A percentile compares a stretch with the other conserved stretches of the same genome.
Evolutionary conservation across 2,797 vertebrate genomes (phyloP).

Genomic region (Odontamblyopus lacepedii): DNA sequence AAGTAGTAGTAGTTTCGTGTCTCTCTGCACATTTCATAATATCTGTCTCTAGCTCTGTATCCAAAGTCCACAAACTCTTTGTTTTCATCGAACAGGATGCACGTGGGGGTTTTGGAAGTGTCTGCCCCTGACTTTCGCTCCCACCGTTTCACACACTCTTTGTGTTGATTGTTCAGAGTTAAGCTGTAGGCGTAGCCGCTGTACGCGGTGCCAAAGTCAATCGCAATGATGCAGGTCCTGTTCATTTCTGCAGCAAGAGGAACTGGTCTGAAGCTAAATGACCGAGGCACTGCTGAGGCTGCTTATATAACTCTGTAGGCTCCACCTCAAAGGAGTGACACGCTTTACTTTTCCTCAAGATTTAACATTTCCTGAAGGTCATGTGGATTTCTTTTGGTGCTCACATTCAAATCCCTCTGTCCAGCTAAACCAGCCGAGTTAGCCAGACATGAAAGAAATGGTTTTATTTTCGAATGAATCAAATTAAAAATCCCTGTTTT

Average conservation of each 20-base stretch:
- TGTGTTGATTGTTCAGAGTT: neutral
- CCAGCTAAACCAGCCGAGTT: too few species aligned
- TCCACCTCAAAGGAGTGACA: neutral
- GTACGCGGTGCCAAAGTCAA: constrained; percentile 8
- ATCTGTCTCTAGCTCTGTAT: constrained; percentile 1
- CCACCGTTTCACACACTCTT: neutral
- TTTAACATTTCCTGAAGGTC: neutral
- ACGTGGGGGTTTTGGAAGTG: neutral
- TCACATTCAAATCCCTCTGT: too few species aligned
- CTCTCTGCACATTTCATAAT: neutral
- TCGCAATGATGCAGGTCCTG: neutral
- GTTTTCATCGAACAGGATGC: neutral
- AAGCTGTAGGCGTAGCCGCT: neutral
- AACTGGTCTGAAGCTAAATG: neutral
- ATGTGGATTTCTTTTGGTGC: too few species aligned
- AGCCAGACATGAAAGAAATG: too few species aligned
- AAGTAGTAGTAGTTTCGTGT: neutral
- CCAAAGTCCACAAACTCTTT: neutral
- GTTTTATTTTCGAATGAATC: too few species aligned
- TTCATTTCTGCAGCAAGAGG: neutral
- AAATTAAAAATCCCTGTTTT: too few species aligned
- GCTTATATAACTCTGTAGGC: neutral
- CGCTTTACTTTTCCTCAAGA: neutral
- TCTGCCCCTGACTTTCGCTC: neutral
- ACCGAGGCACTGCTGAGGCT: neutral